Evolutionary conservation across 2,888 invertebrate genomes (phyloP).

Genomic region (Sicus ferrugineus): DNA sequence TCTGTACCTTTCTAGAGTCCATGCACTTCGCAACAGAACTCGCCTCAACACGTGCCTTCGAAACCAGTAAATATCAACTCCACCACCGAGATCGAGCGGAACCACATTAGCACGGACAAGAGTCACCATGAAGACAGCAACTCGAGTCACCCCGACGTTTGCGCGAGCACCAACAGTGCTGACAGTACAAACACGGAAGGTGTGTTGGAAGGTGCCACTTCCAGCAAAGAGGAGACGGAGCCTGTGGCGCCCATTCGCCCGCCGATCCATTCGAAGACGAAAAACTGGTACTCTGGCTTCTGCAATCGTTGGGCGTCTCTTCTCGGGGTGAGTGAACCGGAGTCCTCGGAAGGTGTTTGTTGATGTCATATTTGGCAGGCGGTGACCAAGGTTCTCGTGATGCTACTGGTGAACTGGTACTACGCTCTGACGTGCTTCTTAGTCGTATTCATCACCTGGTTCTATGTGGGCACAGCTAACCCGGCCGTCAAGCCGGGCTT

Average conservation of each 20-base stretch:
- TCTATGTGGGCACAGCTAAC: constrained; percentile 94
- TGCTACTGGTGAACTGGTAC: constrained; percentile 93
- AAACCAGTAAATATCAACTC: constrained; percentile 35
- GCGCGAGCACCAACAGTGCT: constrained; percentile 50
- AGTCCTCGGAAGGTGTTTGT: not conserved
- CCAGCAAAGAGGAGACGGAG: constrained; percentile 58
- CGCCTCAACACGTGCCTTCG: constrained; percentile 61
- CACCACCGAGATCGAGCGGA: constrained; percentile 44
- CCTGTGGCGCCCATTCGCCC: constrained; percentile 69
- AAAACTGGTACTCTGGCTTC: constrained; percentile 93
- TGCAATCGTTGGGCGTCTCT: constrained; percentile 96
- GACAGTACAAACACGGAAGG: constrained; percentile 43
- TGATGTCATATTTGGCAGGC: constrained; percentile 71
- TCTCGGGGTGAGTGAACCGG: constrained; percentile 74
- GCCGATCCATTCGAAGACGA: constrained; percentile 86
- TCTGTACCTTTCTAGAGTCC: constrained; percentile 49
- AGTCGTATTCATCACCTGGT: constrained; percentile 85
- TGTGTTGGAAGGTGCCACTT: constrained; percentile 37
- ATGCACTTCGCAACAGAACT: constrained; percentile 51
- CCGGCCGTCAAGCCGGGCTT: constrained; percentile 94
- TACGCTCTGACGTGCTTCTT: constrained; percentile 86
- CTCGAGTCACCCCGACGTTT: constrained; percentile 43
- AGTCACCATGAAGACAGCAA: constrained; percentile 13
- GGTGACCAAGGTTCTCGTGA: constrained; percentile 84
- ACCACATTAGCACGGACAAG: constrained; percentile 35